phyloP scores from a whole-genome alignment of 2,113 vertebrate genomes.

The Gyps fulvus region DNA sequence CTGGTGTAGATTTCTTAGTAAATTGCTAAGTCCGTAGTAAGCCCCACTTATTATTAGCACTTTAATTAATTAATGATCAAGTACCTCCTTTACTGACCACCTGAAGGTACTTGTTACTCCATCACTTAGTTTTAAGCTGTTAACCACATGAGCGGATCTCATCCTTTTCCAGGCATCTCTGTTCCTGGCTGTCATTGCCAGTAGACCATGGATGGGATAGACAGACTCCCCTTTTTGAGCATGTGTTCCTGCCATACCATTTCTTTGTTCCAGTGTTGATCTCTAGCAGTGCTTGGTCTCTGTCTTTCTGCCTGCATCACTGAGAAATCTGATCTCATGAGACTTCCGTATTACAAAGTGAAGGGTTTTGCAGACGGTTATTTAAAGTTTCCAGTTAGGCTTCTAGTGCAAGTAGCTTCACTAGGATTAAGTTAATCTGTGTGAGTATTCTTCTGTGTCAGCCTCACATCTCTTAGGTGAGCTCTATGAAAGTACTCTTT shows the following conservation, averaged over 20 bases:
- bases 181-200: not conserved
- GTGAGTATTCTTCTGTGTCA: not conserved
- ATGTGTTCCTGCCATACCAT: not conserved
- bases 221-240: not conserved
- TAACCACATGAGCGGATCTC: not conserved
- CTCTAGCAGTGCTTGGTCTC: not conserved
- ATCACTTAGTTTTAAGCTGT: not conserved
- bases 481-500: not conserved
- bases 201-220: not conserved
- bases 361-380: not conserved
- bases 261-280: not conserved
- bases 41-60: fast-evolving
- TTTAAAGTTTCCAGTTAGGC: not conserved
- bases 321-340: not conserved
- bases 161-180: not conserved
- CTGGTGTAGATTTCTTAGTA: not conserved
- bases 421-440: not conserved
- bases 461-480: not conserved
- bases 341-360: not conserved
- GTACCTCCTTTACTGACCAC: not conserved
- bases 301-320: not conserved
- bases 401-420: not conserved
- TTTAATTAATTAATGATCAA: not conserved
- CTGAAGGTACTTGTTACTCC: not conserved
- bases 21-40: not conserved